Percentiles rank a stretch among this genome's conserved stretches.
Evolutionary conservation across 2,797 vertebrate genomes (phyloP).

Genomic region (Loriculus beryllinus): DNA sequence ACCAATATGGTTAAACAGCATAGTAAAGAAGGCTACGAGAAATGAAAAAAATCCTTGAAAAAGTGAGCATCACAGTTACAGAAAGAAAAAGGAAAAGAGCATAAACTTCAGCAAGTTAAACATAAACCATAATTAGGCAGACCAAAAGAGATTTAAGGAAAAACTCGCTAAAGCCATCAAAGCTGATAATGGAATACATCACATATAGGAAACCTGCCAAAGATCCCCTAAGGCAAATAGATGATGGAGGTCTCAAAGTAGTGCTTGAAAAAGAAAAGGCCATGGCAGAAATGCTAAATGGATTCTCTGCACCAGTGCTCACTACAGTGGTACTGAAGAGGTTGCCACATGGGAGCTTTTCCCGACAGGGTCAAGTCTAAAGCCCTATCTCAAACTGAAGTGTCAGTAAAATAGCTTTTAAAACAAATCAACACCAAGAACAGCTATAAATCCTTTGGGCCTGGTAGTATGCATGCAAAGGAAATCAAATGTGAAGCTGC

Average conservation of each 20-base stretch:
- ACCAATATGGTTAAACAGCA: not conserved
- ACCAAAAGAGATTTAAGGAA: constrained; percentile 27
- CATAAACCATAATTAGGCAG: constrained; percentile 29
- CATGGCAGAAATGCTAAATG: not conserved
- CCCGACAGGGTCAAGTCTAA: not conserved
- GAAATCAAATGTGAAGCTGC: not conserved
- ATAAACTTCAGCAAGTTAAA: constrained; percentile 21
- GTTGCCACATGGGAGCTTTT: not conserved
- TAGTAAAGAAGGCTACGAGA: not conserved
- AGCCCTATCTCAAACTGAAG: not conserved
- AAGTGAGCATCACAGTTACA: not conserved
- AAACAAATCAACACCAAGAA: not conserved
- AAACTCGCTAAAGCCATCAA: constrained; percentile 41
- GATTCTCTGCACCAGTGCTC: not conserved
- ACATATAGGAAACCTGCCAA: constrained; percentile 32
- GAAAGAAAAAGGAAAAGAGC: not conserved
- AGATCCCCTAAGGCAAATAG: constrained; percentile 12
- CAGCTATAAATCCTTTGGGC: not conserved
- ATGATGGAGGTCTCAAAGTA: constrained; percentile 20
- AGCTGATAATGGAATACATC: constrained; percentile 21
- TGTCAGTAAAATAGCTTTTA: not conserved
- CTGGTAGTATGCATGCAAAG: not conserved
- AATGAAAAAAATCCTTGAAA: not conserved
- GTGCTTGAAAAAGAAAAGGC: not conserved
- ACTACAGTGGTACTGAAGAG: not conserved